These are phyloP conservation scores for Acleris laterana DNA, from an alignment of 2,888 invertebrate genomes.

Conservation along the genomic window DNA sequence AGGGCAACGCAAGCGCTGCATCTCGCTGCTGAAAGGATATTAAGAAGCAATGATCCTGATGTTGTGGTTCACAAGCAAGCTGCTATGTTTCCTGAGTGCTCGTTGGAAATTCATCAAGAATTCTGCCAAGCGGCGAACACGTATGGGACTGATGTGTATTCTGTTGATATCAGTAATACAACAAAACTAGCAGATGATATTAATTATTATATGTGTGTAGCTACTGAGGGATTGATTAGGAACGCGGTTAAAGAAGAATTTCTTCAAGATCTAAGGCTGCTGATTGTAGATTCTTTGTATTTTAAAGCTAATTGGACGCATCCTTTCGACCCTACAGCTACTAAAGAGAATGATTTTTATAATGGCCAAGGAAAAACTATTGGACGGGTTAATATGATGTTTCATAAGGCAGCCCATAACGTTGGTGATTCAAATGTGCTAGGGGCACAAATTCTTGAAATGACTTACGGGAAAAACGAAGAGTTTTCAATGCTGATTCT, in stretches of 20 bases:
- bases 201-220: slow-evolving; percentile 87
- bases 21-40: slow-evolving; percentile 56
- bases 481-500: slow-evolving; percentile 87
- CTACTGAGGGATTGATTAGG: slow-evolving; percentile 88
- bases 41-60: slow-evolving; percentile 60
- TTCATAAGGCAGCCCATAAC: slow-evolving; percentile 84
- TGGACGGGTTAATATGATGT: slow-evolving; percentile 90
- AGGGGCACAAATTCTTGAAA: slow-evolving; percentile 86
- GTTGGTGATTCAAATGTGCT: slow-evolving; percentile 80
- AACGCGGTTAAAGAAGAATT: slow-evolving; percentile 84
- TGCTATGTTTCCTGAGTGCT: slow-evolving; percentile 66
- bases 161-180: slow-evolving; percentile 83
- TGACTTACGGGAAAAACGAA: slow-evolving; percentile 87
- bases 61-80: slow-evolving; percentile 63
- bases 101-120: slow-evolving; percentile 65
- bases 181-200: slow-evolving; percentile 82
- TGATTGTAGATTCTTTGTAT: slow-evolving; percentile 87
- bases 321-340: slow-evolving; percentile 85
- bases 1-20: slow-evolving; percentile 67
- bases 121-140: slow-evolving; percentile 68
- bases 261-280: slow-evolving; percentile 75
- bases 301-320: slow-evolving; percentile 90
- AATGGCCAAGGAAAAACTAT: slow-evolving; percentile 81
- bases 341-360: slow-evolving; percentile 83
- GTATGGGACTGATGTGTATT: slow-evolving; percentile 82